Percentiles rank a stretch among this genome's conserved stretches.
Evolutionary conservation across 1,140 invertebrate species (phyloP).

Genomic region (Hermatobates lingyangjiaoensis): DNA sequence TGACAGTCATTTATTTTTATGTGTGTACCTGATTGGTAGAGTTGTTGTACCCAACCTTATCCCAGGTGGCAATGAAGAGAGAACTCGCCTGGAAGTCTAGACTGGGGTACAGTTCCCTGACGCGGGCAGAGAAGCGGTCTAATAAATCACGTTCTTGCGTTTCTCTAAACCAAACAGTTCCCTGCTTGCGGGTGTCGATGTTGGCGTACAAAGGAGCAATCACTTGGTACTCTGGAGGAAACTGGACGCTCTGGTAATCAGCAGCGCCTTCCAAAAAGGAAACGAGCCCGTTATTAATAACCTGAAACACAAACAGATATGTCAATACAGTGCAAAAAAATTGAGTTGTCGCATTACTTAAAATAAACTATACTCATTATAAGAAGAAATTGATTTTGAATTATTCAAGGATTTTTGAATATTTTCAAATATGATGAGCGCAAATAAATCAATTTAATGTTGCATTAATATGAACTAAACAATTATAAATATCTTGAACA

Average conservation of each 20-base stretch:
- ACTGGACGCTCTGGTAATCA: conserved; percentile 66
- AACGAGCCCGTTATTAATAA: conserved; percentile 80
- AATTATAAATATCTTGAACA: too few relatives aligned
- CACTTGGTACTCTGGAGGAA: conserved; percentile 74
- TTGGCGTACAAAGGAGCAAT: conserved; percentile 84
- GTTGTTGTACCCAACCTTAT: conserved; percentile 45
- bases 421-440: too few relatives aligned
- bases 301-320: too few relatives aligned
- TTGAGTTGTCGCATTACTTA: too few relatives aligned
- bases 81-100: conserved; percentile 44
- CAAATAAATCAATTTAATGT: too few relatives aligned
- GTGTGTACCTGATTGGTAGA: background rate
- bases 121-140: conserved; percentile 38
- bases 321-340: too few relatives aligned
- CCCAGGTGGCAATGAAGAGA: conserved; percentile 57
- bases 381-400: too few relatives aligned
- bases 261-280: conserved; percentile 74
- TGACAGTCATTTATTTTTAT: too few relatives aligned
- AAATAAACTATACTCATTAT: too few relatives aligned
- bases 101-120: conserved; percentile 48
- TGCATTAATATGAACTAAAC: too few relatives aligned
- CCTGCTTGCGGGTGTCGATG: conserved; percentile 57
- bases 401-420: too few relatives aligned
- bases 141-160: conserved; percentile 42
- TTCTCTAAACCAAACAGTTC: conserved; percentile 60